Conservation (phyloP, 2,113 vertebrate species). For the Gasterosteus nipponicus region DNA sequence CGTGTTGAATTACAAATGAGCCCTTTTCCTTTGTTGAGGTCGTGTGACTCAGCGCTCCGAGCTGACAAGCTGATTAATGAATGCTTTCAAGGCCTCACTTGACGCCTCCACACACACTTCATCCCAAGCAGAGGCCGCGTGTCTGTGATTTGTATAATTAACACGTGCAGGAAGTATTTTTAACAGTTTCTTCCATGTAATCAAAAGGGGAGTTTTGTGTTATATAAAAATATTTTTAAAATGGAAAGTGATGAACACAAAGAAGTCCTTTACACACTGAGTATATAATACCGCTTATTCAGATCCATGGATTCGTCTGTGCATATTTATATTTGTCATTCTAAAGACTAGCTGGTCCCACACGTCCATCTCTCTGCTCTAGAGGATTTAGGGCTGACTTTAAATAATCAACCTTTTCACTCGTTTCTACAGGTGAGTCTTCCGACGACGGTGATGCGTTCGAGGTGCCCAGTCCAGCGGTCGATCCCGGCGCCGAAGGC, state of each 20-base stretch:
- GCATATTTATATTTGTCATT: too few species aligned
- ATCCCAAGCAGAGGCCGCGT: constrained; percentile 7
- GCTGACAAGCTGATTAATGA: constrained; percentile 49
- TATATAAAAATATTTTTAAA: constrained; percentile 31
- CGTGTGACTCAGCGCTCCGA: constrained; percentile 12
- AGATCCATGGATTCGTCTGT: not conserved
- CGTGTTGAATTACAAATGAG: too few species aligned
- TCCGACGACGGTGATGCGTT: constrained; percentile 80
- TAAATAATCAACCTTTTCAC: not conserved
- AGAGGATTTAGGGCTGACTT: not conserved
- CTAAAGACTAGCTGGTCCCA: not conserved
- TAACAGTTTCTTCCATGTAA: constrained; percentile 21
- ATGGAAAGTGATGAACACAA: constrained; percentile 21
- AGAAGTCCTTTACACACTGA: not conserved
- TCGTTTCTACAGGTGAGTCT: constrained; percentile 67
- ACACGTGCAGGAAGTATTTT: not conserved
- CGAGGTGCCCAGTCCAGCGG: constrained; percentile 64
- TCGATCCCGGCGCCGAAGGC: constrained; percentile 39
- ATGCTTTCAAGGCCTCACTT: constrained; percentile 12
- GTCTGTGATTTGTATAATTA: constrained; percentile 57
- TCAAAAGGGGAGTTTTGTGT: constrained; percentile 8
- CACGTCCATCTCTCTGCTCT: too few species aligned
- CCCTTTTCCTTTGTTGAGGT: not conserved
- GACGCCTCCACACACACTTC: constrained; percentile 36
- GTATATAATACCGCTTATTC: not conserved